These are phyloP conservation scores for Lytechinus variegatus DNA, from an alignment of 35 echinoderm and acorn worm genomes.

Conservation along the genomic window DNA sequence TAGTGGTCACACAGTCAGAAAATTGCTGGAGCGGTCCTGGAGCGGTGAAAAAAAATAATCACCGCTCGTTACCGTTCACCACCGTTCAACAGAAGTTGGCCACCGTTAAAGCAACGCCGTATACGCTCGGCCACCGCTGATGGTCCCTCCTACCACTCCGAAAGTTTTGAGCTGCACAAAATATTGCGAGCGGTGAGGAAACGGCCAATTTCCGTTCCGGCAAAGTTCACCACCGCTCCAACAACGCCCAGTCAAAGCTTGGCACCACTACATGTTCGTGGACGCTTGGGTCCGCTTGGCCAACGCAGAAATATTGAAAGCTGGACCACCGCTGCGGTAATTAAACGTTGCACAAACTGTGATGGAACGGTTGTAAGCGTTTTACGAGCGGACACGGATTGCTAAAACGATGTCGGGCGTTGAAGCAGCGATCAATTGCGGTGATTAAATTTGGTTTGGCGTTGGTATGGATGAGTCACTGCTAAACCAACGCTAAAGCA, in stretches of 20 bases:
- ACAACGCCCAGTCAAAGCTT: constrained; percentile 42
- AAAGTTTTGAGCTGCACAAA: constrained; percentile 46
- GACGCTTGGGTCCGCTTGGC: too few relatives aligned
- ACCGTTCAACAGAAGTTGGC: constrained; percentile 28
- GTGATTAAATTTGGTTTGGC: too few relatives aligned
- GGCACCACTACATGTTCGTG: too few relatives aligned
- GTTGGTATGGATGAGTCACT: too few relatives aligned
- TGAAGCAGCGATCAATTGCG: too few relatives aligned
- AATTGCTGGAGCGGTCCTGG: too few relatives aligned
- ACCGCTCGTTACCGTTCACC: constrained; percentile 38
- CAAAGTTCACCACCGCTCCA: constrained; percentile 38
- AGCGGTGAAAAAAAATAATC: constrained; percentile 22
- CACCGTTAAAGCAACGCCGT: constrained; percentile 25
- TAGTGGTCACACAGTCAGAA: too few relatives aligned
- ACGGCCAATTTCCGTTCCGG: constrained; percentile 10
- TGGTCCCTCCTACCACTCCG: constrained; percentile 35
- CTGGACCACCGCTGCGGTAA: too few relatives aligned
- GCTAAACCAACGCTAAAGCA: constrained; percentile 46
- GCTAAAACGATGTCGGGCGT: too few relatives aligned
- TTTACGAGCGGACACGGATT: constrained; percentile 27
- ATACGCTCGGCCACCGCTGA: constrained; percentile 41
- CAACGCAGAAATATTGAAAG: too few relatives aligned
- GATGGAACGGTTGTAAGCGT: not conserved
- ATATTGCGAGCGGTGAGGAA: not conserved
- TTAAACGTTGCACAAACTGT: not conserved